These are phyloP conservation scores for Peromyscus melanophrys DNA, from an alignment of 2,797 vertebrate genomes.

Conservation along the genomic window DNA sequence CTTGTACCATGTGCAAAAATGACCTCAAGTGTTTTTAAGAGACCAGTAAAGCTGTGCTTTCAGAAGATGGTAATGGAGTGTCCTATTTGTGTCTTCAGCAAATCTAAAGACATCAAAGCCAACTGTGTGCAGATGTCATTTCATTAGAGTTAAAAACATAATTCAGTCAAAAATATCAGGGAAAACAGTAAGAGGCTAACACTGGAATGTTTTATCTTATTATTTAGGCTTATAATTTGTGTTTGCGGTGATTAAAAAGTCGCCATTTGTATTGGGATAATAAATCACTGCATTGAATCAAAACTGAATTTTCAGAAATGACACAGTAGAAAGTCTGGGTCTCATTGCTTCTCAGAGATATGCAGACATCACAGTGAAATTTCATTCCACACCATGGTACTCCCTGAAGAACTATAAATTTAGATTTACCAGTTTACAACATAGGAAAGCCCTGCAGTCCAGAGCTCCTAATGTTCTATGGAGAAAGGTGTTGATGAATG, in stretches of 20 bases:
- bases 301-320: not conserved
- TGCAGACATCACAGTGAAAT: not conserved
- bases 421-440: not conserved
- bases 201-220: not conserved
- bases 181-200: not conserved
- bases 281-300: conserved; percentile 32
- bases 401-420: not conserved
- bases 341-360: not conserved
- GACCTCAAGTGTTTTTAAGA: not conserved
- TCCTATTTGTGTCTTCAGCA: not conserved
- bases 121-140: not conserved
- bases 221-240: not conserved
- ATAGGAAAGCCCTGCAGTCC: not conserved
- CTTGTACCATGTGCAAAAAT: not conserved
- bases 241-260: not conserved
- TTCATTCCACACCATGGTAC: not conserved
- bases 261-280: not conserved
- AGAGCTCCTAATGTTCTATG: not conserved
- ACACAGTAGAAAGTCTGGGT: not conserved
- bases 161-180: conserved; percentile 7
- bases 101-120: not conserved
- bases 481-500: not conserved
- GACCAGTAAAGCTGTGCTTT: not conserved
- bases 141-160: not conserved
- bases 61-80: not conserved